Percentiles rank a stretch among this genome's conserved stretches.
Evolutionary conservation across 2,797 vertebrate genomes (phyloP).

Genomic region (Momotus momota): DNA sequence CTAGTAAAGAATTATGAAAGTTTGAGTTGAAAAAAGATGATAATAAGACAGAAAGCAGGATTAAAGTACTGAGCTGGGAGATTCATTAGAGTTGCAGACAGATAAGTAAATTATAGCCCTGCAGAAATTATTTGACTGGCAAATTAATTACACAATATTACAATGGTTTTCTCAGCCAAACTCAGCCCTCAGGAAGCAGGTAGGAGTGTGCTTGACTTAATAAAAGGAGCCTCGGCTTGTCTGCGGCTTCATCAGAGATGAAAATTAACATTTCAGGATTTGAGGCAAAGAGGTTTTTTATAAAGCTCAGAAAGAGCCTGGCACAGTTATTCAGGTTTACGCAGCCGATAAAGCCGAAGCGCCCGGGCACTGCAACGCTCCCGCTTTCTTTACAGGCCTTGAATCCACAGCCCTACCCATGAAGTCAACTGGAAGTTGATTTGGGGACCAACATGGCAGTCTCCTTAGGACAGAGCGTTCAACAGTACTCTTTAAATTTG

Average conservation of each 20-base stretch:
- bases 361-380: background rate
- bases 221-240: slow-evolving; percentile 24
- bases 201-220: slow-evolving; percentile 28
- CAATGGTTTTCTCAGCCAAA: background rate
- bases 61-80: background rate
- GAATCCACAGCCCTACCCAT: background rate
- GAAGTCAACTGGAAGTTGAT: background rate
- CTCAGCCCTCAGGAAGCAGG: slow-evolving; percentile 39
- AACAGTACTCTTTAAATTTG: background rate
- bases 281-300: background rate
- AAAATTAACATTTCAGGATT: background rate
- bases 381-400: background rate
- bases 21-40: background rate
- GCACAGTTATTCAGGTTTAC: background rate
- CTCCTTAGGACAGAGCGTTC: background rate
- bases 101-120: slow-evolving; percentile 46
- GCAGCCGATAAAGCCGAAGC: background rate
- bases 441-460: background rate
- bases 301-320: background rate
- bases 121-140: slow-evolving; percentile 57
- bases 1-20: background rate
- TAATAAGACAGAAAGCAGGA: slow-evolving; percentile 20
- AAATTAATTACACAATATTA: slow-evolving; percentile 54
- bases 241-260: slow-evolving; percentile 7
- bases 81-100: slow-evolving; percentile 15